Base-by-base conservation (phyloP, 1,140 invertebrate species). In the Nasonia vitripennis region DNA sequence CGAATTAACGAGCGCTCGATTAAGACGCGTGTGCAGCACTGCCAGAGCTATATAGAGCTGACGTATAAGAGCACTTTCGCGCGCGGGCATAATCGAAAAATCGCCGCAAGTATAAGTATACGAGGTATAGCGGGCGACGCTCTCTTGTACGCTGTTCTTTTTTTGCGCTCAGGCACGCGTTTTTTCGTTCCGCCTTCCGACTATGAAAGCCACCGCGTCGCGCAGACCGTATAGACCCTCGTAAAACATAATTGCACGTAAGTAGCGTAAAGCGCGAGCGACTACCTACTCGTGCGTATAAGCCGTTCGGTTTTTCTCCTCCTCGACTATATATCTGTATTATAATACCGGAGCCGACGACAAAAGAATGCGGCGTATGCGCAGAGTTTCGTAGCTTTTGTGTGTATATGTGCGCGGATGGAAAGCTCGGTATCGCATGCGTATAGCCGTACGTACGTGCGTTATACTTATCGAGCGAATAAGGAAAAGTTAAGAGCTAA, bases 1-100 rank as follows among this genome's bases (percentile, higher is more conserved):
- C 20, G 20, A 83, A 82, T 20, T 48, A 14, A 74, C 80, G 23
- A 73, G 23, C 70, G 80, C 34, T 82, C 80, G 23, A 82, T 82
- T 74, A 74, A 51, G 48, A 31, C 62, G 27, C 27, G 6, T 68
- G n/a, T 68, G 10, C 27, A 27, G 27, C 27, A 27, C 27, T 27
- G 27, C 23, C 23, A 27, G 0, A 27, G 23, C 23, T 27, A 27
- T 27, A 27, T 27, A 27, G 23, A 27, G 23, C 27, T 27, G 6
- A n/a, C n/a, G 17, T n/a, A 62, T 62, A 62, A 12, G 20, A 62
- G 20, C 55, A n/a, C 55, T 62, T 62, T 27, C 20, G 67, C 78
- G 37, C 78, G 23, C n/a, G 62, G 12, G 62, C n/a, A 31, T 80
- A 80, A 80, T 81, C 37, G 37, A 71, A 48, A 81, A 71, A 70